Conservation (phyloP, 2,113 vertebrate genomes). For the Microcebus griseorufus region DNA sequence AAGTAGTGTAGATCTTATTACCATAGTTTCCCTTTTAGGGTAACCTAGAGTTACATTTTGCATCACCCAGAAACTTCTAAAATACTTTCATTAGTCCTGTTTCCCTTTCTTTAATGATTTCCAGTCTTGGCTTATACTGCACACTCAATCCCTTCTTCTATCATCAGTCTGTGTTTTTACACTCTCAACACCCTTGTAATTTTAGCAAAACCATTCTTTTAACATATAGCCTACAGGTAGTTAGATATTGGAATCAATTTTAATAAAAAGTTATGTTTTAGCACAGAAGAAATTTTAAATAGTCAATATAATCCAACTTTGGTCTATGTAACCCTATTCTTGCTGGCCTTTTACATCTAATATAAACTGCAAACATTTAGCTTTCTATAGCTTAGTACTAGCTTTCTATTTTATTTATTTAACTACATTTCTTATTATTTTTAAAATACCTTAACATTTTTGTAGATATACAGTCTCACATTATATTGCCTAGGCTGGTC, state of each 20-base stretch:
- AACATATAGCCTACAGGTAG: not conserved
- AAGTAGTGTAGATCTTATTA: not conserved
- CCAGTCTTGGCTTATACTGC: not conserved
- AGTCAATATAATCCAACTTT: not conserved
- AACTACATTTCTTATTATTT: not conserved
- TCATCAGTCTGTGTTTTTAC: not conserved
- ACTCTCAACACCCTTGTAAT: not conserved
- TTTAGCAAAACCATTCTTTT: not conserved
- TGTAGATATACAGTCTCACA: no score
- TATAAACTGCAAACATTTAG: not conserved
- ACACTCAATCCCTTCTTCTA: not conserved
- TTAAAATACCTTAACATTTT: no score
- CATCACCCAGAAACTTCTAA: not conserved
- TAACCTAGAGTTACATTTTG: not conserved
- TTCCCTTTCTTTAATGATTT: not conserved
- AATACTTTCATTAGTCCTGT: not conserved
- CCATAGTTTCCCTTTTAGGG: not conserved
- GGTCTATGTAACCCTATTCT: not conserved
- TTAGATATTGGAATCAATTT: not conserved
- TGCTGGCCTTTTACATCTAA: not conserved
- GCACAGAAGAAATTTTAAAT: not conserved
- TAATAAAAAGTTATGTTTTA: not conserved
- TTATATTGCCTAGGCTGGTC: no score
- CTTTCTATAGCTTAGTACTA: not conserved
- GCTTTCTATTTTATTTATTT: not conserved